Evolutionary conservation across 2,888 invertebrate species (phyloP).

Genomic region (Myathropa florea): DNA sequence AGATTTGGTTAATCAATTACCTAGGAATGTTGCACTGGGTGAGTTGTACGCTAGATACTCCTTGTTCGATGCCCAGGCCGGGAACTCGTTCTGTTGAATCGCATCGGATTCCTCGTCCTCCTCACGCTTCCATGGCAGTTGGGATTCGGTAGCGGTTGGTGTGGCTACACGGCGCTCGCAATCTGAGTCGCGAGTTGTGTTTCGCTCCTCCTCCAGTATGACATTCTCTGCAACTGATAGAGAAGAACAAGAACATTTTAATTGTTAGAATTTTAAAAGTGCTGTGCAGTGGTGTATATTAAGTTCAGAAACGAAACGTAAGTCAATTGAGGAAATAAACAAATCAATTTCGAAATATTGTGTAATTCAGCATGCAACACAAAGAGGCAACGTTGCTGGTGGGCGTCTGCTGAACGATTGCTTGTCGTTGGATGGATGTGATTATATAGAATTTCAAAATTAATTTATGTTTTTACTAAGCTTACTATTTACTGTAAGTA

Average conservation of each 20-base stretch:
- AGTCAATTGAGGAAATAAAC: background rate
- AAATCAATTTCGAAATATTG: constrained; percentile 3
- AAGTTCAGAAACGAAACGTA: background rate
- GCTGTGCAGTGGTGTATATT: background rate
- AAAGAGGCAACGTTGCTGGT: constrained; percentile 4
- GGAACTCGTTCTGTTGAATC: constrained; percentile 92
- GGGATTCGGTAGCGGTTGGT: constrained; percentile 93
- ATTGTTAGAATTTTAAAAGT: background rate
- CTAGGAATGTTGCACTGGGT: constrained; percentile 94
- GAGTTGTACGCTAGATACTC: constrained; percentile 95
- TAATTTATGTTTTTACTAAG: too few species aligned
- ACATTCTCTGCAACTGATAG: constrained; percentile 78
- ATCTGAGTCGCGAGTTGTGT: constrained; percentile 78
- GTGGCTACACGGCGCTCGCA: constrained; percentile 90
- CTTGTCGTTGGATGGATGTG: background rate
- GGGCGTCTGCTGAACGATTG: constrained; percentile 23
- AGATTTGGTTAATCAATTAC: constrained; percentile 81
- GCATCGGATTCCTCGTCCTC: constrained; percentile 87
- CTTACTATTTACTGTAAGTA: too few species aligned
- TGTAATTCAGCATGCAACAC: constrained; percentile 50
- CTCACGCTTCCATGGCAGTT: constrained; percentile 96
- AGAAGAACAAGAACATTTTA: background rate
- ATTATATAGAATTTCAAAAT: too few species aligned
- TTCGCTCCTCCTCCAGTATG: constrained; percentile 79
- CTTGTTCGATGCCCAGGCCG: constrained; percentile 97